Percentiles rank a stretch among this genome's conserved stretches.
These are phyloP conservation scores for Zaprionus africanus DNA, from an alignment of 1,140 invertebrate species.

Conservation along the genomic window DNA sequence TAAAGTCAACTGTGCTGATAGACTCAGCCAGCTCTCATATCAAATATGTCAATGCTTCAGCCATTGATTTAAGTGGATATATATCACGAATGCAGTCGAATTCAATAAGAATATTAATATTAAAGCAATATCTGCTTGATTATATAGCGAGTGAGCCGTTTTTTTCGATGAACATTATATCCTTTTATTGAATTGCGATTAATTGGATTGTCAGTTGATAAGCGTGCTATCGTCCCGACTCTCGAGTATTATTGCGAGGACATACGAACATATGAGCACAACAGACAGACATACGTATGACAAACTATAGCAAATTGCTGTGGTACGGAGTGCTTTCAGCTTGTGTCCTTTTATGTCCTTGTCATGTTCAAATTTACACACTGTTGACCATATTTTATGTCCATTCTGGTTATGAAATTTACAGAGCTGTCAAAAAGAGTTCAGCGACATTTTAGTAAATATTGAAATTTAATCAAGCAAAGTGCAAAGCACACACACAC, in stretches of 20 bases:
- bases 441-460: slow-evolving; percentile 83
- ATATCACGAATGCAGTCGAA: background rate
- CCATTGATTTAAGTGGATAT: no score
- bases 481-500: slow-evolving; percentile 64
- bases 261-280: background rate
- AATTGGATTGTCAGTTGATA: slow-evolving; percentile 24
- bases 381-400: slow-evolving; percentile 82
- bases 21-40: background rate
- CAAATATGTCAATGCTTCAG: no score
- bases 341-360: slow-evolving; percentile 60
- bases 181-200: slow-evolving; percentile 17
- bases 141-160: background rate
- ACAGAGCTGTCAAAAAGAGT: slow-evolving; percentile 82
- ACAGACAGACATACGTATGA: slow-evolving; percentile 22
- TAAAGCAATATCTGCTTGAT: background rate
- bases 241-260: slow-evolving; percentile 11
- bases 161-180: background rate
- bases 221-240: slow-evolving; percentile 15
- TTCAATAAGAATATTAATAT: background rate
- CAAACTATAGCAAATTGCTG: slow-evolving; percentile 60
- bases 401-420: slow-evolving; percentile 82
- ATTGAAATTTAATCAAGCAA: slow-evolving; percentile 83
- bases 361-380: slow-evolving; percentile 75
- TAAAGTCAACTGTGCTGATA: background rate
- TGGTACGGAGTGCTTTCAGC: slow-evolving; percentile 47